Evolutionary conservation across 2,888 invertebrate species (phyloP).

Genomic region (Acrobasis suavella): DNA sequence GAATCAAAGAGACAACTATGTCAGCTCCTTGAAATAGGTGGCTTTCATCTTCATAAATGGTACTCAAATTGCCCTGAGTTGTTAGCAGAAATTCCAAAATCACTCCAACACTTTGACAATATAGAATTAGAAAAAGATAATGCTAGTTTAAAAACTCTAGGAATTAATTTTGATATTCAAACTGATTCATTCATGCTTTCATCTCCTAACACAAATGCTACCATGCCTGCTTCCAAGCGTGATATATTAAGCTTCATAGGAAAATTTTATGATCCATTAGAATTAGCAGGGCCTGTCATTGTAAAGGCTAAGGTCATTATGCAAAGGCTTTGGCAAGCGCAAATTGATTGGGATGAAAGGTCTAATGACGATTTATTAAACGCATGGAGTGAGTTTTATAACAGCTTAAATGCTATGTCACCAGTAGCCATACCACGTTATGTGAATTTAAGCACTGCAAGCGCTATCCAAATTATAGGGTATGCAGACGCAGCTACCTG

Average conservation of each 20-base stretch:
- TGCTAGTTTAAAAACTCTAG: conserved; percentile 27
- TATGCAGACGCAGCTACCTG: no score
- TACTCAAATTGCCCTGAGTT: conserved; percentile 22
- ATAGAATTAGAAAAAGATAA: conserved; percentile 27
- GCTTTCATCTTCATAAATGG: conserved; percentile 30
- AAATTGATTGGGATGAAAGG: no score
- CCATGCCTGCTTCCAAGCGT: conserved; percentile 27
- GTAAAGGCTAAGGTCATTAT: conserved; percentile 28
- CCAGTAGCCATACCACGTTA: not conserved
- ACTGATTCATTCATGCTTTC: conserved; percentile 20
- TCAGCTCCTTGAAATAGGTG: conserved; percentile 23
- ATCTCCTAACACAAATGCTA: conserved; percentile 15
- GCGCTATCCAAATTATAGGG: no score
- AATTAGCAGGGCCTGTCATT: conserved; percentile 26
- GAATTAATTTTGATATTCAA: conserved; percentile 19
- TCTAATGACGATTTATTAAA: no score
- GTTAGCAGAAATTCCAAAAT: conserved; percentile 13
- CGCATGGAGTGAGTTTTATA: no score
- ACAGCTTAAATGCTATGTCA: no score
- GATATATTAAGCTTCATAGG: conserved; percentile 28
- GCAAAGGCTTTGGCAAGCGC: conserved; percentile 22
- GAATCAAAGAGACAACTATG: conserved; percentile 27
- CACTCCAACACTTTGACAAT: not conserved
- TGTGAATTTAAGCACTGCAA: no score
- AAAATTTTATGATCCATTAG: conserved; percentile 32